phyloP scores from a whole-genome alignment of 1,140 invertebrate species.

The Oppia nitens region DNA sequence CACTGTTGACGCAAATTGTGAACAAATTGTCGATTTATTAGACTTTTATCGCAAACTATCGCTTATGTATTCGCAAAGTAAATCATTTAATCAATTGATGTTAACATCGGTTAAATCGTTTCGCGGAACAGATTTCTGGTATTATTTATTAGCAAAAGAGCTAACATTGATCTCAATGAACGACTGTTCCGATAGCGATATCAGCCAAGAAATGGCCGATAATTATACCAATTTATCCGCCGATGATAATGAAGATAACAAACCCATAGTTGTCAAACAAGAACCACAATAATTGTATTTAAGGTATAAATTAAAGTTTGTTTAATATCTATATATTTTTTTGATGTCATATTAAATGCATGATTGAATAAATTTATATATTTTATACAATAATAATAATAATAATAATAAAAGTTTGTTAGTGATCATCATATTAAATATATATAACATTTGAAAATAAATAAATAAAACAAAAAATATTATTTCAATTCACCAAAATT shows the following conservation, averaged over 20 bases:
- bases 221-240: neutral
- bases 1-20: neutral
- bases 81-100: neutral
- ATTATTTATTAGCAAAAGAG: neutral
- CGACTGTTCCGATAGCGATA: neutral
- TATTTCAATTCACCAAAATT: too few relatives aligned
- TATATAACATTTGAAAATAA: too few relatives aligned
- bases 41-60: neutral
- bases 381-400: too few relatives aligned
- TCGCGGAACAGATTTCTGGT: neutral
- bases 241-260: neutral
- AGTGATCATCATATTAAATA: too few relatives aligned
- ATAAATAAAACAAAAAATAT: too few relatives aligned
- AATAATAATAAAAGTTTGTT: too few relatives aligned
- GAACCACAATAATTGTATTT: too few relatives aligned
- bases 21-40: neutral
- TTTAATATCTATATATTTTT: too few relatives aligned
- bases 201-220: neutral
- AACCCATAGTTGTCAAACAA: too few relatives aligned
- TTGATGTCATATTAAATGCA: too few relatives aligned
- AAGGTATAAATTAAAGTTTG: too few relatives aligned
- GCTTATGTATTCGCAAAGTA: neutral
- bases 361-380: too few relatives aligned
- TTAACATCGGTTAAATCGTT: neutral
- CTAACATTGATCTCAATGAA: neutral